A percentile compares a stretch with the other conserved stretches of the same genome.
phyloP scores from a whole-genome alignment of 2,888 invertebrate genomes.

The Clostera curtula region DNA sequence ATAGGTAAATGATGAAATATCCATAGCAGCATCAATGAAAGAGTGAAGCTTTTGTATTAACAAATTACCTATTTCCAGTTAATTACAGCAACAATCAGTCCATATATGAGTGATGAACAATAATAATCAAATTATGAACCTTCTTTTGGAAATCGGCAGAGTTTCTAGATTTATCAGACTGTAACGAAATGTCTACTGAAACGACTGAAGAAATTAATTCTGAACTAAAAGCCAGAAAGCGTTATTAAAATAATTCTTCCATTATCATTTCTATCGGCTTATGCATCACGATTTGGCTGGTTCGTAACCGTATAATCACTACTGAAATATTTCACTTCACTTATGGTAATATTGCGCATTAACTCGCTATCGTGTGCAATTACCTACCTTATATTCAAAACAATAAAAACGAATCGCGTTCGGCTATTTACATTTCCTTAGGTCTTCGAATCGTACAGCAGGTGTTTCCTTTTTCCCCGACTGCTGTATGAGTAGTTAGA shows the following conservation, averaged over 20 bases:
- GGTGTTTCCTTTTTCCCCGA: slow-evolving; percentile 41
- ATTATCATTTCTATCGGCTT: slow-evolving; percentile 29
- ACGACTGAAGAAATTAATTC: background rate
- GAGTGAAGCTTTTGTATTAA: too few species aligned
- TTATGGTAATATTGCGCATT: slow-evolving; percentile 61
- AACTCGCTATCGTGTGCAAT: slow-evolving; percentile 53
- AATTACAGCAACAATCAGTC: too few species aligned
- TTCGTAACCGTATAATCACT: slow-evolving; percentile 43
- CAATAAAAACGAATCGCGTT: slow-evolving; percentile 60
- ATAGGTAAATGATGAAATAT: too few species aligned
- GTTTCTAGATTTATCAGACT: background rate
- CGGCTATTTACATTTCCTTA: slow-evolving; percentile 61
- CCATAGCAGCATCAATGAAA: too few species aligned
- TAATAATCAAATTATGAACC: too few species aligned
- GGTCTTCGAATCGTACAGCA: slow-evolving; percentile 22
- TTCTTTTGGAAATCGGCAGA: too few species aligned
- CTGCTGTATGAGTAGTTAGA: slow-evolving; percentile 31
- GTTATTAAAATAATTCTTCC: slow-evolving; percentile 31
- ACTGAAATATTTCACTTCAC: slow-evolving; percentile 59
- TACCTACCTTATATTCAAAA: slow-evolving; percentile 54
- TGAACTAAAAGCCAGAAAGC: slow-evolving; percentile 22
- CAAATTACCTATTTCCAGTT: too few species aligned
- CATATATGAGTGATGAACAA: too few species aligned
- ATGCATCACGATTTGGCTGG: slow-evolving; percentile 38
- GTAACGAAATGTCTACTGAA: background rate